phyloP scores from a whole-genome alignment of 2,797 vertebrate genomes.

The Sparus aurata region DNA sequence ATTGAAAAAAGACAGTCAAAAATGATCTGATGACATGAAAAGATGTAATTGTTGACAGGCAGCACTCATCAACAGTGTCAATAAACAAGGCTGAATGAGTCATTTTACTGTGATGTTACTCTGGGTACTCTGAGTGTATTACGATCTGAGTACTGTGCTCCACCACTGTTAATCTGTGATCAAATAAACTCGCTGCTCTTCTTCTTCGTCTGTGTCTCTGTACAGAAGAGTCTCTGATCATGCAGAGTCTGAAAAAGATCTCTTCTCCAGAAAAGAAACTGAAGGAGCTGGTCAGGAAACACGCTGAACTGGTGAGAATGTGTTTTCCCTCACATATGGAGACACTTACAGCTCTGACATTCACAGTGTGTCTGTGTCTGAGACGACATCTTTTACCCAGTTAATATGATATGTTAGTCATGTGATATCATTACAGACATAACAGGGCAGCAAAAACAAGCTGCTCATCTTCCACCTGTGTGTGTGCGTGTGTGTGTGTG shows the following conservation, averaged over 20 bases:
- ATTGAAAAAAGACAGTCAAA: no score
- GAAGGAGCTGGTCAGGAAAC: conserved; percentile 90
- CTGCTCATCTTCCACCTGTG: background rate
- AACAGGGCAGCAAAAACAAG: background rate
- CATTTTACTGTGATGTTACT: no score
- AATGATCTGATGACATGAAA: no score
- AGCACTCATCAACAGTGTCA: no score
- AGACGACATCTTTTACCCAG: background rate
- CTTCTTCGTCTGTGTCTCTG: background rate
- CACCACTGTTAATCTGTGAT: background rate
- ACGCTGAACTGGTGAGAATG: conserved; percentile 90
- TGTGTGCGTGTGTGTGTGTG: conserved; percentile 19
- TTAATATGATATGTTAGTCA: no score
- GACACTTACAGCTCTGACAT: background rate
- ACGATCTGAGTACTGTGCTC: background rate
- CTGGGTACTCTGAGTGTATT: no score
- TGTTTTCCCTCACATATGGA: background rate
- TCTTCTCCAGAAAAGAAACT: conserved; percentile 90
- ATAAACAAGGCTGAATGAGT: no score
- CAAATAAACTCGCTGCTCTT: background rate
- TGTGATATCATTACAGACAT: background rate
- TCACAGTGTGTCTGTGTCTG: background rate
- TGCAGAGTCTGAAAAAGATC: conserved; percentile 89
- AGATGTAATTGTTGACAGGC: no score
- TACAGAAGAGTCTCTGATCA: conserved; percentile 88